Evolutionary conservation across 2,888 invertebrate genomes (phyloP).

Genomic region (Epistrophe grossulariae): DNA sequence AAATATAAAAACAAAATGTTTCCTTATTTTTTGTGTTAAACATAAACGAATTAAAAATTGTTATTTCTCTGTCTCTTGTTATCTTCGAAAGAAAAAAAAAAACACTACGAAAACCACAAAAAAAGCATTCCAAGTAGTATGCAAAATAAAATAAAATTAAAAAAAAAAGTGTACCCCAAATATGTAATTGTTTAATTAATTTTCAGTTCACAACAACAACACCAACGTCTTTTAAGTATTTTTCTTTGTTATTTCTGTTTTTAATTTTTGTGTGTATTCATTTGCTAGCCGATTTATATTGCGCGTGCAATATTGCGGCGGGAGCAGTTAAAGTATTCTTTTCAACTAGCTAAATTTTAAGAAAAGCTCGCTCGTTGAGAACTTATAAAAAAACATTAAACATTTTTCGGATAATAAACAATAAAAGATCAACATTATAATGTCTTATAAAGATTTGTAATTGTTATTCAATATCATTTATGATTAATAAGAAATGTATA

Average conservation of each 20-base stretch:
- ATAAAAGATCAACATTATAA: constrained; percentile 48
- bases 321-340: constrained; percentile 69
- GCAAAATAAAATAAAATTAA: constrained; percentile 53
- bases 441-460: constrained; percentile 67
- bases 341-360: constrained; percentile 59
- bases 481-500: constrained; percentile 67
- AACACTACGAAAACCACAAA: constrained; percentile 47
- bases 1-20: constrained; percentile 42
- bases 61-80: constrained; percentile 65
- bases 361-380: constrained; percentile 61
- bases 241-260: constrained; percentile 61
- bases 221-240: constrained; percentile 55
- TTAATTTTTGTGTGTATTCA: constrained; percentile 62
- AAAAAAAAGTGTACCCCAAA: constrained; percentile 52
- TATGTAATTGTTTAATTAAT: constrained; percentile 60
- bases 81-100: constrained; percentile 42
- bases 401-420: constrained; percentile 25
- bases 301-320: constrained; percentile 58
- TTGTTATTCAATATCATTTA: constrained; percentile 70
- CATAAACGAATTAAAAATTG: constrained; percentile 57
- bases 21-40: constrained; percentile 56
- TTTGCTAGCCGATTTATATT: constrained; percentile 62
- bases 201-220: constrained; percentile 47
- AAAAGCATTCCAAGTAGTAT: constrained; percentile 72
- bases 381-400: constrained; percentile 38